Conservation (phyloP, 2,113 vertebrate genomes). For the Anser brachyrhynchus region DNA sequence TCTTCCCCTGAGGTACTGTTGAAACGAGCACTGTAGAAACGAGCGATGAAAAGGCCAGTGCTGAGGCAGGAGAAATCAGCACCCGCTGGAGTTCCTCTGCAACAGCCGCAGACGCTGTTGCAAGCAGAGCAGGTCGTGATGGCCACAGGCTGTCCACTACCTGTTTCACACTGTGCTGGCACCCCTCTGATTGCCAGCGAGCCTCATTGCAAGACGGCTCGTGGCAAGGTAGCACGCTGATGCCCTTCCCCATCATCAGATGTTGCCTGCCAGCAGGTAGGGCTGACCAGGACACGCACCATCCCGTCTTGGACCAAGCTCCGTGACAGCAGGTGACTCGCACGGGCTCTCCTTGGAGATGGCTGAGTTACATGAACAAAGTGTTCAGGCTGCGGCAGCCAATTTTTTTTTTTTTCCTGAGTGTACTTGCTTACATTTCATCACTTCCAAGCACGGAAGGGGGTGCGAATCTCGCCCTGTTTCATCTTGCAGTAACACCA, state of each 20-base stretch:
- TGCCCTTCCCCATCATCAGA: not conserved
- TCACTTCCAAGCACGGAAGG: not conserved
- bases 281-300: not conserved
- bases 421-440: not conserved
- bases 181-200: fast-evolving
- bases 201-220: not conserved
- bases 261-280: not conserved
- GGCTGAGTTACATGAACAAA: not conserved
- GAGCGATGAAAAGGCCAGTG: not conserved
- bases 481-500: not conserved
- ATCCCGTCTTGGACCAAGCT: not conserved
- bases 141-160: not conserved
- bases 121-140: not conserved
- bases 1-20: not conserved
- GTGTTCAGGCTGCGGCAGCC: not conserved
- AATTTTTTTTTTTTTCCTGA: not conserved
- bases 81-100: not conserved
- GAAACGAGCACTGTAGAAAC: not conserved
- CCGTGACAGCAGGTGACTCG: not conserved
- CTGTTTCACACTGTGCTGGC: not conserved
- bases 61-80: not conserved
- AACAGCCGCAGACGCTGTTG: not conserved
- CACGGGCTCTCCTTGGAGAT: not conserved
- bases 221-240: fast-evolving
- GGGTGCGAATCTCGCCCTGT: not conserved